phyloP scores from a whole-genome alignment of 2,888 invertebrate genomes.

The Altica lythri region DNA sequence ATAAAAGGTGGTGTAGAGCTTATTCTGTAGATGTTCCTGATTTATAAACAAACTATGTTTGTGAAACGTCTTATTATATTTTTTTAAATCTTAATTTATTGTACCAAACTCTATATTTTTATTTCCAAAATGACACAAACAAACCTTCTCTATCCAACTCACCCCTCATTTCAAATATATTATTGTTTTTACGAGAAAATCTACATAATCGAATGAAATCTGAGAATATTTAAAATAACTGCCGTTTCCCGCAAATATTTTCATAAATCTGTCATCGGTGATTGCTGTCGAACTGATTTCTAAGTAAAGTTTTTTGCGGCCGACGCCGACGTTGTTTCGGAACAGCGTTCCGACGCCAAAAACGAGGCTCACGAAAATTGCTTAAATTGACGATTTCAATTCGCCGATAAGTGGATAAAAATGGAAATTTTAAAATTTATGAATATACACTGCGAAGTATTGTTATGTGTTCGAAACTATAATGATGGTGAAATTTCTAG shows the following conservation, averaged over 20 bases:
- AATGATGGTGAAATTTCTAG: no score
- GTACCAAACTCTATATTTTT: neutral
- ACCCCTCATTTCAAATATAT: conserved; percentile 21
- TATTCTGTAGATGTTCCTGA: no score
- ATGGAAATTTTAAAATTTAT: conserved; percentile 9
- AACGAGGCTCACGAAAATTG: neutral
- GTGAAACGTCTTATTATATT: no score
- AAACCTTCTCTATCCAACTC: conserved; percentile 17
- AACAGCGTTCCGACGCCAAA: conserved; percentile 3
- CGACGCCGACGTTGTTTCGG: conserved; percentile 1
- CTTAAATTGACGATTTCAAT: conserved; percentile 1
- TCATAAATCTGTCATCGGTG: conserved; percentile 60
- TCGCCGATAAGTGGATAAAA: conserved; percentile 10
- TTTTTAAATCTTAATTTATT: neutral
- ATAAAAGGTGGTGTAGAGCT: no score
- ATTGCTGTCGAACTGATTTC: conserved; percentile 49
- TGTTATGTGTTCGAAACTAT: no score
- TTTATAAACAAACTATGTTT: no score
- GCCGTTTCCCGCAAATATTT: conserved; percentile 59
- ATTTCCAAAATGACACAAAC: conserved; percentile 24
- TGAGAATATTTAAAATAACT: conserved; percentile 59
- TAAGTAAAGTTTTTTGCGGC: conserved; percentile 13
- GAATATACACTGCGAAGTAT: neutral
- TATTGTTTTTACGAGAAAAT: conserved; percentile 46
- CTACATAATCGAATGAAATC: conserved; percentile 59